Conservation (phyloP, 2,113 vertebrate species). For the Canis aureus region DNA sequence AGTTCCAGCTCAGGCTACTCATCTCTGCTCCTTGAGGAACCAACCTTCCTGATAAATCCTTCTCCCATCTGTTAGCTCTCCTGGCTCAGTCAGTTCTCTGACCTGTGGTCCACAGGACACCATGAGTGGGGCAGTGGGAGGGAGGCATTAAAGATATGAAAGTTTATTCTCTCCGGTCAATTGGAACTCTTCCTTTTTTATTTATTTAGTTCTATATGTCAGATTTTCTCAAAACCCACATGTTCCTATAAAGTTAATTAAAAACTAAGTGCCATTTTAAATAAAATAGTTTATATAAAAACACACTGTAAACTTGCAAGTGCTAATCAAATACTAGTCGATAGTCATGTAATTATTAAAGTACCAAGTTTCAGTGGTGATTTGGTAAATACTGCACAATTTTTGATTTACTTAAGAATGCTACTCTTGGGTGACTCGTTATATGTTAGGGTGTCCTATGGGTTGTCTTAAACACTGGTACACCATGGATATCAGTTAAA, state of each 20-base stretch:
- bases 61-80: not conserved
- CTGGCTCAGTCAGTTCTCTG: not conserved
- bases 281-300: not conserved
- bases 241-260: not conserved
- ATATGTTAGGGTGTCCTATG: not conserved
- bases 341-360: not conserved
- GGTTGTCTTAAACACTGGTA: not conserved
- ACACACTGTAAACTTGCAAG: not conserved
- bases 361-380: not conserved
- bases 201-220: not conserved
- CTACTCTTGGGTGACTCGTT: not conserved
- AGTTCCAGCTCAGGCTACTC: not conserved
- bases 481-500: not conserved
- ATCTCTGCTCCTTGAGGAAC: not conserved
- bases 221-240: not conserved
- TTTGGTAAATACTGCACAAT: not conserved
- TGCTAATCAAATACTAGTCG: not conserved
- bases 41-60: not conserved
- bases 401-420: not conserved
- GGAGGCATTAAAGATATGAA: not conserved
- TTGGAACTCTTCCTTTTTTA: not conserved
- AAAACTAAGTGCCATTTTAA: not conserved
- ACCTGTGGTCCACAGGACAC: not conserved
- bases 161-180: conserved; percentile 6
- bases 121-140: not conserved